A percentile compares a stretch with the other conserved stretches of the same genome.
These are phyloP conservation scores for Sebastes iracundus DNA, from an alignment of 2,797 vertebrate species.

Conservation along the genomic window DNA sequence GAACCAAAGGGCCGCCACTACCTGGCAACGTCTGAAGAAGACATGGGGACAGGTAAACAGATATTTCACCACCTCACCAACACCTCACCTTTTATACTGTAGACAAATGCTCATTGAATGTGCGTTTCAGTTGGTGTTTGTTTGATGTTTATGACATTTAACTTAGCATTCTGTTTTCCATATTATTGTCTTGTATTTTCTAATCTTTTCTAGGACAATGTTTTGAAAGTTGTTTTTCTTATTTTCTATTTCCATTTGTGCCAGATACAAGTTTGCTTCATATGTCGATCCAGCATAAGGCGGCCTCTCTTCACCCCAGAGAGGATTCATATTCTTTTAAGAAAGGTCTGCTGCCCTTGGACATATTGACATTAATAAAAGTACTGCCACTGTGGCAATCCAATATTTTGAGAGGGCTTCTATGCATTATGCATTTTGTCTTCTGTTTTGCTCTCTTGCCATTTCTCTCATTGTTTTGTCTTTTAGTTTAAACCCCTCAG, in stretches of 20 bases:
- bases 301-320: constrained; percentile 64
- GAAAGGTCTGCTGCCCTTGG: constrained; percentile 43
- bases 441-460: neutral
- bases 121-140: neutral
- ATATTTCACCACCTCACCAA: neutral
- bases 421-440: neutral
- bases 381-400: neutral
- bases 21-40: constrained; percentile 52
- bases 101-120: neutral
- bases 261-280: constrained; percentile 67
- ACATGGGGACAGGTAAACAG: constrained; percentile 79
- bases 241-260: constrained; percentile 66
- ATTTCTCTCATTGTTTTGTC: neutral
- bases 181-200: neutral
- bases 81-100: neutral
- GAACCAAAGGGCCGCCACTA: constrained; percentile 60
- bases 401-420: neutral
- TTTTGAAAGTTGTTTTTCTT: neutral
- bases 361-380: neutral
- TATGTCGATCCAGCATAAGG: constrained; percentile 64
- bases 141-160: neutral
- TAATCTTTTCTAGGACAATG: neutral
- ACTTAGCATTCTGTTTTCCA: neutral
- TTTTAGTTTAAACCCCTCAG: constrained; percentile 4
- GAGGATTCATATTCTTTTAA: constrained; percentile 42